Percentiles rank a stretch among this genome's conserved stretches.
Evolutionary conservation across 2,797 vertebrate genomes (phyloP).

Genomic region (Leucoraja ocellata): DNA sequence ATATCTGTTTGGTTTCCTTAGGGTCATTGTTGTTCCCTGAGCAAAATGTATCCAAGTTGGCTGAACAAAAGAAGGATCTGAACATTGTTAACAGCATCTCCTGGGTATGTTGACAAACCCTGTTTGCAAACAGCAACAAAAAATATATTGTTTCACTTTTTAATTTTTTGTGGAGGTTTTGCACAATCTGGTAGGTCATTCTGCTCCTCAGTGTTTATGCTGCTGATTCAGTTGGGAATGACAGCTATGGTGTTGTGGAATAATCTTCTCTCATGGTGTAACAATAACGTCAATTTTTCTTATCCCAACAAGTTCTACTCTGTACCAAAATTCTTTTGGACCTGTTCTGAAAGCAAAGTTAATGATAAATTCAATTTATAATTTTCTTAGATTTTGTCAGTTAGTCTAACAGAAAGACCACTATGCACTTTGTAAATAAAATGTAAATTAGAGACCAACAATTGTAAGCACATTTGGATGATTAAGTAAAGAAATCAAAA

Average conservation of each 20-base stretch:
- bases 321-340: neutral
- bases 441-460: neutral
- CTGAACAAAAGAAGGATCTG: slow-evolving; percentile 42
- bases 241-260: neutral
- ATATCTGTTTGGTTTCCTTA: slow-evolving; percentile 37
- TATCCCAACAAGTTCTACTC: no score
- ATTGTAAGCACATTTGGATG: neutral
- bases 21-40: slow-evolving; percentile 34
- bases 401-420: neutral
- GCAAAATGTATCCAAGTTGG: slow-evolving; percentile 44
- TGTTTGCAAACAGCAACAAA: slow-evolving; percentile 40
- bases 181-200: neutral
- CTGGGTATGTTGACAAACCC: neutral
- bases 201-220: neutral
- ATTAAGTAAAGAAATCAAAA: neutral
- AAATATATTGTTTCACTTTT: slow-evolving; percentile 35
- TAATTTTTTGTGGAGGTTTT: neutral
- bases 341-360: neutral
- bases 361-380: neutral
- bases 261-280: neutral
- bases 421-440: neutral
- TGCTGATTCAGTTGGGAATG: neutral
- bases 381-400: neutral
- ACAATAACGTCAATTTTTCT: neutral
- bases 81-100: slow-evolving; percentile 36